Evolutionary conservation across 2,113 vertebrate genomes (phyloP).

Genomic region (Hyla sarda): DNA sequence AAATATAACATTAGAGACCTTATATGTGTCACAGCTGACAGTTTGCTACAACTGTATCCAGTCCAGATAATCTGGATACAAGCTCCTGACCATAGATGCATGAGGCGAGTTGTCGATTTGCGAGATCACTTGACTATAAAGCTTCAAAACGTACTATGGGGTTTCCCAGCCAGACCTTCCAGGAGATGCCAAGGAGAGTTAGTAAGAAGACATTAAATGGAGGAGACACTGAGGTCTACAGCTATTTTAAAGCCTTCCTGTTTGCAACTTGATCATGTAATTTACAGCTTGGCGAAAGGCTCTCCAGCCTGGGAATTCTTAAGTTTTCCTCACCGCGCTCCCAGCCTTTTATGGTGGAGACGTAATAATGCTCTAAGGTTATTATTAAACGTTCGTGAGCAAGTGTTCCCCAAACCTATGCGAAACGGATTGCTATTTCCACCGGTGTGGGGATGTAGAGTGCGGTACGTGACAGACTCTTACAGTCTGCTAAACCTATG

Average conservation of each 20-base stretch:
- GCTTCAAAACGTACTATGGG: neutral
- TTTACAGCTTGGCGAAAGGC: constrained; percentile 23
- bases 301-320: constrained; percentile 37
- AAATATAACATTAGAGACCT: too few species aligned
- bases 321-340: constrained; percentile 4
- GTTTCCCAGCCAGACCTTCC: neutral
- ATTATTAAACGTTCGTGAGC: neutral
- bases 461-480: neutral
- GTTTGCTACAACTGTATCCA: neutral
- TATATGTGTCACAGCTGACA: neutral
- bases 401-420: neutral
- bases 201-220: neutral
- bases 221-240: constrained; percentile 34
- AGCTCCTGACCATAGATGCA: neutral
- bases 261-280: constrained; percentile 35
- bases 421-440: neutral
- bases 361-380: neutral
- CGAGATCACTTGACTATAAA: neutral
- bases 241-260: constrained; percentile 47
- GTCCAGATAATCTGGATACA: neutral
- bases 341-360: constrained; percentile 29
- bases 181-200: constrained; percentile 24
- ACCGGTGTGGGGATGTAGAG: constrained; percentile 16
- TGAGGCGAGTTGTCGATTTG: neutral
- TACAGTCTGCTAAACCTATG: constrained; percentile 41